phyloP scores from a whole-genome alignment of 1,140 invertebrate species.

The Euwallacea fornicatus region DNA sequence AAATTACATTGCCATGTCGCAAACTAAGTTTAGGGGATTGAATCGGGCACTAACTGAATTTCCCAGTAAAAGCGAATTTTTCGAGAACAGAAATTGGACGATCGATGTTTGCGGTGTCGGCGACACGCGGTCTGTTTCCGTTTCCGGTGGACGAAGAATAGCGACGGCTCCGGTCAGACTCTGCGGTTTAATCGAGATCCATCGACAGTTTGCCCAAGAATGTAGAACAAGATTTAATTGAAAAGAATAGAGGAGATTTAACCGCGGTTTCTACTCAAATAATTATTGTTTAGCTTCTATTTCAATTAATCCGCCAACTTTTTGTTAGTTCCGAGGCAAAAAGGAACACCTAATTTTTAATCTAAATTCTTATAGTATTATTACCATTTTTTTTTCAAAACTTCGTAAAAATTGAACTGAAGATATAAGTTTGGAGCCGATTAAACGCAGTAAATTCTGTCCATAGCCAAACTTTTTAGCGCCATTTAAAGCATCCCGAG shows the following conservation, averaged over 20 bases:
- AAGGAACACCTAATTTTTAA: too few species aligned
- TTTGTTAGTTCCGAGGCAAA: too few species aligned
- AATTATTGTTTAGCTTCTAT: too few species aligned
- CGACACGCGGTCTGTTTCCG: constrained; percentile 31
- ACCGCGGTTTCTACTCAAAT: too few species aligned
- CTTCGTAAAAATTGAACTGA: too few species aligned
- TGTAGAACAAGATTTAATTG: constrained; percentile 11
- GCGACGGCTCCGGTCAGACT: constrained; percentile 17
- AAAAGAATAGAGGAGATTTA: background rate
- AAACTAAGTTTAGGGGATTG: constrained; percentile 2
- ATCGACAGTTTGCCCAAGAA: constrained; percentile 21
- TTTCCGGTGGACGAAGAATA: constrained; percentile 20
- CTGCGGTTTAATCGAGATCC: constrained; percentile 16
- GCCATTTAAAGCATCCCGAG: too few species aligned
- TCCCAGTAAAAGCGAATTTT: constrained; percentile 21
- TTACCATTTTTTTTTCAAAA: too few species aligned
- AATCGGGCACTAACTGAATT: constrained; percentile 20
- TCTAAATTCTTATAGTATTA: too few species aligned
- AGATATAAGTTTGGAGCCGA: too few species aligned
- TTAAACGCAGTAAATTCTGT: too few species aligned
- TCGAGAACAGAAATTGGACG: constrained; percentile 16
- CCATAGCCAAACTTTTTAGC: too few species aligned
- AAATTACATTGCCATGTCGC: constrained; percentile 4
- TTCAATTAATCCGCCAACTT: too few species aligned
- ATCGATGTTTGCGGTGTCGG: constrained; percentile 22